Conservation (phyloP, 2,888 invertebrate genomes). For the Agrotis ipsilon region DNA sequence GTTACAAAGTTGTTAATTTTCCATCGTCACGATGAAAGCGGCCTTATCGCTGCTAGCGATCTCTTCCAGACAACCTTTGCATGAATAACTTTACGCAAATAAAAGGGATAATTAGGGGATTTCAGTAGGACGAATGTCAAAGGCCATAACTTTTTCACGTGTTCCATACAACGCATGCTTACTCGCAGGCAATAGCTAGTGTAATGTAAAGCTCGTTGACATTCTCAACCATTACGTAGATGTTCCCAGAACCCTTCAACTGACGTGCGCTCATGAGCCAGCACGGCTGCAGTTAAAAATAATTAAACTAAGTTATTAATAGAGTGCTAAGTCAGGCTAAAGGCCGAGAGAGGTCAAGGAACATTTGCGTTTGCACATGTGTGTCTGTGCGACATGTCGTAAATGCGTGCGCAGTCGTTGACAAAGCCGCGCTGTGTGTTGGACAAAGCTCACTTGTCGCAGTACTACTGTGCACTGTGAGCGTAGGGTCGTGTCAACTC, state of each 20-base stretch:
- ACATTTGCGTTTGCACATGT: neutral
- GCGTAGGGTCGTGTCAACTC: neutral
- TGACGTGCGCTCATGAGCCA: neutral
- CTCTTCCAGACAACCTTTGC: too few relatives aligned
- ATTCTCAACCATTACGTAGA: neutral
- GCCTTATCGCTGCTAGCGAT: too few relatives aligned
- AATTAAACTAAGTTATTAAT: slow-evolving; percentile 41
- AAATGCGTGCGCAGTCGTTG: neutral
- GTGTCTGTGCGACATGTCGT: neutral
- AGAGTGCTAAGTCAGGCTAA: slow-evolving; percentile 32
- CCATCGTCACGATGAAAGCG: too few relatives aligned
- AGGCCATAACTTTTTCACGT: too few relatives aligned
- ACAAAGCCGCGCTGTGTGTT: neutral
- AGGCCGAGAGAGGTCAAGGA: slow-evolving; percentile 41
- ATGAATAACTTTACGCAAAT: too few relatives aligned
- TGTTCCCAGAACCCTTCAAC: neutral
- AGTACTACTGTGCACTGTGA: neutral
- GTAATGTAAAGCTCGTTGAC: neutral
- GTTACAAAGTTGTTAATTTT: too few relatives aligned
- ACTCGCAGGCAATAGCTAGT: neutral
- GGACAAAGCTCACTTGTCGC: slow-evolving; percentile 19
- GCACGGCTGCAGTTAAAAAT: slow-evolving; percentile 17
- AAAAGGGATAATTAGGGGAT: too few relatives aligned
- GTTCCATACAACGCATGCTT: neutral
- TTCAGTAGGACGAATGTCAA: too few relatives aligned